Evolutionary conservation across 2,113 vertebrate genomes (phyloP), one percentile per base, ranked within the genome.

Genomic region (Mustela nigripes): DNA sequence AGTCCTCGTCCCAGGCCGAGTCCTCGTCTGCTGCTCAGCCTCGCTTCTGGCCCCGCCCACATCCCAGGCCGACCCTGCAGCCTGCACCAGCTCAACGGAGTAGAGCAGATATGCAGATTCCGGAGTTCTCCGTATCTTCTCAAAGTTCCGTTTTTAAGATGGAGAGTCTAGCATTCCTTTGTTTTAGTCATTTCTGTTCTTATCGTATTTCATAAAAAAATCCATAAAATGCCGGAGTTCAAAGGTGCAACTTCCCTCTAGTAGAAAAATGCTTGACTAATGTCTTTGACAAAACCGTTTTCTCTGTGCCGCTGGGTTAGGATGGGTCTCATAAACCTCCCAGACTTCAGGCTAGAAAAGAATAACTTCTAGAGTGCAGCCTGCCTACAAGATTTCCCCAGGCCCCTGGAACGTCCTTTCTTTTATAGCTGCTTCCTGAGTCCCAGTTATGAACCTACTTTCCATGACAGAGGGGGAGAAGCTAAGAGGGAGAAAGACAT

Each of bases 141-240:
- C 36, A 56, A 78, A 86, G 79, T 95, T 93, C 39, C 76, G 4
- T 85, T 95, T 94, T 96, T 42, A 87, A 95, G 78, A 26, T 45
- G 56, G 3, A 71, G 36, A 78, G 58, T 56, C 15, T 80, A 53
- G 8, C 73, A 24, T 58, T 92, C 56, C 22, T 89, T 76, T 86
- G 18, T 82, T 93, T 93, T 86, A 93, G 42, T 93, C 39, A 83
- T 94, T 74, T 95, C 42, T 93, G 18, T 74, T 96, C 65, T 83
- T 91, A 87, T 2, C 1, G 0, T 97, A 96, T 91, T 95, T 97
- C 45, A 73, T 36, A 86, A 96, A 89, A 96, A 80, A 93, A 93
- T 82, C 71, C 42, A 98, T 95, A 94, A 91, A 93, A 95, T 53
- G 39, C 56, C 50, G 12, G 28, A 95, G 65, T 94, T 95, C 79